phyloP scores from a whole-genome alignment of 2,113 vertebrate species.

The Apistogramma diplotaenia region DNA sequence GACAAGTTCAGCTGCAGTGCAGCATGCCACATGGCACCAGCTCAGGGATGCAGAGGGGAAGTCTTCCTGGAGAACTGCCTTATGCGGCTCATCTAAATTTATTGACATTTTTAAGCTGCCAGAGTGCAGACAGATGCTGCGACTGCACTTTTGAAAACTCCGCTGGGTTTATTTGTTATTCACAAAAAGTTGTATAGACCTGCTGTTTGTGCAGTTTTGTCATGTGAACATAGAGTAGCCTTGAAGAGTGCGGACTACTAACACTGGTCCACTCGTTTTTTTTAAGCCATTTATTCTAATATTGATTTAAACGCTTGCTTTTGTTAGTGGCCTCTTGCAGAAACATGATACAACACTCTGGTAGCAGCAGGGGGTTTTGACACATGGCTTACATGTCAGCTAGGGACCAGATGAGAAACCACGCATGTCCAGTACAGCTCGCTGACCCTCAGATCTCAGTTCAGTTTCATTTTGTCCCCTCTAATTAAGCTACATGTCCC shows the following conservation, averaged over 20 bases:
- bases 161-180: conserved; percentile 37
- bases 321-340: neutral
- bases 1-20: conserved; percentile 10
- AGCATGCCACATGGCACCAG: conserved; percentile 33
- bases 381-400: neutral
- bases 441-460: neutral
- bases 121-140: conserved; percentile 35
- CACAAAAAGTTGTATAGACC: neutral
- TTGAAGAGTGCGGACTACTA: neutral
- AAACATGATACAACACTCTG: neutral
- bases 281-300: neutral
- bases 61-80: conserved; percentile 15
- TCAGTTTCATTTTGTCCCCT: neutral
- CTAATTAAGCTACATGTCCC: conserved; percentile 1
- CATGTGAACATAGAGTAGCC: conserved; percentile 4
- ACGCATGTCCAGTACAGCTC: neutral
- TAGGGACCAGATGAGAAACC: neutral
- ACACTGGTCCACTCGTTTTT: neutral
- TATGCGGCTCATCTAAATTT: conserved; percentile 57
- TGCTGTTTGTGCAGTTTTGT: conserved; percentile 23
- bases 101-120: conserved; percentile 45
- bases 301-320: conserved; percentile 8
- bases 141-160: conserved; percentile 43
- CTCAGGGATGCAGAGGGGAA: neutral
- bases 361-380: neutral